Evolutionary conservation across 2,113 vertebrate species (phyloP).

Genomic region (Periophthalmodon schlosseri): DNA sequence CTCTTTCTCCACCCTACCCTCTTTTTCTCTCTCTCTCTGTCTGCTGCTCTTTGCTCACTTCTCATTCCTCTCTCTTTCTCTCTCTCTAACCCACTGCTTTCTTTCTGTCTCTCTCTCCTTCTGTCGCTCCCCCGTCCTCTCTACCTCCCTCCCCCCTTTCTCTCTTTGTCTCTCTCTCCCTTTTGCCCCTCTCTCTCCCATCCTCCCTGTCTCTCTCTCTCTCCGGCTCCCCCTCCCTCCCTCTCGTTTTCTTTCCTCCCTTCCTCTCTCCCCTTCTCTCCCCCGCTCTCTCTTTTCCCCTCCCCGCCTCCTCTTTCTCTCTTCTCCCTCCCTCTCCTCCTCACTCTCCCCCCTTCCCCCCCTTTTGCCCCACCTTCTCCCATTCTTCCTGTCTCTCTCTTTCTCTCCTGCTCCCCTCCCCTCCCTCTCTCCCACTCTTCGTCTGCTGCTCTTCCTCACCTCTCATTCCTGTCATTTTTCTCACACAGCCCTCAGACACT

Average conservation of each 20-base stretch:
- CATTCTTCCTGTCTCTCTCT: background rate
- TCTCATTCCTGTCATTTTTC: constrained; percentile 35
- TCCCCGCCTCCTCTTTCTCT: background rate
- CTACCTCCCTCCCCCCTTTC: constrained; percentile 28
- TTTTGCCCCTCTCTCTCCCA: background rate
- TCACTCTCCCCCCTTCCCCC: background rate
- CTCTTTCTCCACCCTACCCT: too few species aligned
- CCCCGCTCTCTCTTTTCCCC: too few species aligned
- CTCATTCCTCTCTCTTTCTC: background rate
- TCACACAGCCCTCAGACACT: constrained; percentile 3
- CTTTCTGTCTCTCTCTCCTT: background rate
- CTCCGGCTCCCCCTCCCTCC: constrained; percentile 22
- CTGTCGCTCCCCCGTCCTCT: constrained; percentile 25
- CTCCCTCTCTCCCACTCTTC: constrained; percentile 23
- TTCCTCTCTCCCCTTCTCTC: too few species aligned
- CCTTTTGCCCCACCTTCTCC: background rate
- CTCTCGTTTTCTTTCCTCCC: background rate
- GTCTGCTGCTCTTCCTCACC: constrained; percentile 28
- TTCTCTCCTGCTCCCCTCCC: constrained; percentile 3
- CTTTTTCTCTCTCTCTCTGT: constrained; percentile 7
- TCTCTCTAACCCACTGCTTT: too few species aligned
- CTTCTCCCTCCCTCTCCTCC: background rate
- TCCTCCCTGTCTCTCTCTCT: too few species aligned
- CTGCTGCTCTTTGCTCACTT: constrained; percentile 13
- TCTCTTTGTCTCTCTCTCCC: constrained; percentile 10